phyloP scores from a whole-genome alignment of 2,113 vertebrate genomes.

The Mohoua ochrocephala region DNA sequence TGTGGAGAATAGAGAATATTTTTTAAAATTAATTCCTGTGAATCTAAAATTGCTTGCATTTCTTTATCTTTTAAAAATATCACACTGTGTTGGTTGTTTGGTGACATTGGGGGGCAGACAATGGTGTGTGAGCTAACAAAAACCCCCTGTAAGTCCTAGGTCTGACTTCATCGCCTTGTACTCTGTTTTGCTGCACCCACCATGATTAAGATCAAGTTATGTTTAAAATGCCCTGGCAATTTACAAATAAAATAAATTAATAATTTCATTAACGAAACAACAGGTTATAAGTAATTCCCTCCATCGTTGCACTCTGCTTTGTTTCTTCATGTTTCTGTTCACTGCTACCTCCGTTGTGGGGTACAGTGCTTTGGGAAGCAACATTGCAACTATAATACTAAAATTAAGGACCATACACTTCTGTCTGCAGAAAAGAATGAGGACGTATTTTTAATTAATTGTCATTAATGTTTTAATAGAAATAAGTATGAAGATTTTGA shows the following conservation, averaged over 20 bases:
- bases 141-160: fast-evolving
- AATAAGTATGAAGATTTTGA: not conserved
- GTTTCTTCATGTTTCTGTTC: not conserved
- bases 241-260: not conserved
- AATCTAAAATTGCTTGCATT: not conserved
- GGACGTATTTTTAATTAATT: not conserved
- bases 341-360: not conserved
- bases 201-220: not conserved
- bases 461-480: not conserved
- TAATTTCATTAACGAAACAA: not conserved
- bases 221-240: not conserved
- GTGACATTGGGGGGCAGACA: not conserved
- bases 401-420: not conserved
- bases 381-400: not conserved
- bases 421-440: not conserved
- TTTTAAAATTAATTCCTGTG: not conserved
- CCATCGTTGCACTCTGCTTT: fast-evolving
- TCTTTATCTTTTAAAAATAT: not conserved
- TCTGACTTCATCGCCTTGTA: not conserved
- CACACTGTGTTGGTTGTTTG: fast-evolving
- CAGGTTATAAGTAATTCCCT: not conserved
- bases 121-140: not conserved
- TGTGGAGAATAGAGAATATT: not conserved
- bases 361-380: not conserved
- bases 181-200: not conserved